Percentiles rank a stretch among this genome's conserved stretches.
Conservation (phyloP, 1,140 invertebrate genomes). For the Drosophila tani region DNA sequence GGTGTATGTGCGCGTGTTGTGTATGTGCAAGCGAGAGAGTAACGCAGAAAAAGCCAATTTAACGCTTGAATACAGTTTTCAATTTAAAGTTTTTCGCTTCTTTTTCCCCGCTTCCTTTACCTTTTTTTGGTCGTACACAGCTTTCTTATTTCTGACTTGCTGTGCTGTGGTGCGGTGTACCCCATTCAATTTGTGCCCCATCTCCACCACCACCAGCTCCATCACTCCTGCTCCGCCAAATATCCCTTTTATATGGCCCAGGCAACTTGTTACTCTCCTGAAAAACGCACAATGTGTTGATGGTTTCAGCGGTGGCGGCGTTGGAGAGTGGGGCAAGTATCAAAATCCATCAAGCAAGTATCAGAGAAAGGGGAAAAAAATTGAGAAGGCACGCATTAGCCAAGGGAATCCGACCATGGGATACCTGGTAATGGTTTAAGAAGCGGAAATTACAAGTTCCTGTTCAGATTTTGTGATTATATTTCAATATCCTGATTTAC, state of each 20-base stretch:
- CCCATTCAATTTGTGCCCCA: constrained; percentile 36
- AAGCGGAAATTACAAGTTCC: not conserved
- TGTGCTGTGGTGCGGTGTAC: constrained; percentile 23
- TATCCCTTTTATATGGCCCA: constrained; percentile 40
- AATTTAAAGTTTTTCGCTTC: constrained; percentile 82
- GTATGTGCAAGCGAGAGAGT: constrained; percentile 46
- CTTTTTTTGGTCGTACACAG: constrained; percentile 1
- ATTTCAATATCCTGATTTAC: not conserved
- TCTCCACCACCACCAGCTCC: not conserved
- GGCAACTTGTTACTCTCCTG: constrained; percentile 52
- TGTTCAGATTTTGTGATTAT: not conserved
- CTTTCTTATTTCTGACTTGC: constrained; percentile 51
- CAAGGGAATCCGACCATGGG: not conserved
- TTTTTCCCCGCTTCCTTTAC: constrained; percentile 46
- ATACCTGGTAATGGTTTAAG: not conserved
- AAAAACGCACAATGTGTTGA: constrained; percentile 53
- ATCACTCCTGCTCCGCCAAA: not conserved
- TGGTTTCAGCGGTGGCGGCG: not conserved
- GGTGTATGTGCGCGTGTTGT: constrained; percentile 11
- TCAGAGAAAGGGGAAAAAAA: constrained; percentile 7
- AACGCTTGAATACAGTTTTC: constrained; percentile 84
- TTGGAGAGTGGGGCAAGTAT: constrained; percentile 14
- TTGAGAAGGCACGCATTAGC: not conserved
- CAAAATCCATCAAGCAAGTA: constrained; percentile 69
- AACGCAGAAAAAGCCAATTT: constrained; percentile 78